A percentile compares a stretch with the other conserved stretches of the same genome.
Conservation (phyloP, 2,113 vertebrate species). For the Proterorhinus semilunaris region DNA sequence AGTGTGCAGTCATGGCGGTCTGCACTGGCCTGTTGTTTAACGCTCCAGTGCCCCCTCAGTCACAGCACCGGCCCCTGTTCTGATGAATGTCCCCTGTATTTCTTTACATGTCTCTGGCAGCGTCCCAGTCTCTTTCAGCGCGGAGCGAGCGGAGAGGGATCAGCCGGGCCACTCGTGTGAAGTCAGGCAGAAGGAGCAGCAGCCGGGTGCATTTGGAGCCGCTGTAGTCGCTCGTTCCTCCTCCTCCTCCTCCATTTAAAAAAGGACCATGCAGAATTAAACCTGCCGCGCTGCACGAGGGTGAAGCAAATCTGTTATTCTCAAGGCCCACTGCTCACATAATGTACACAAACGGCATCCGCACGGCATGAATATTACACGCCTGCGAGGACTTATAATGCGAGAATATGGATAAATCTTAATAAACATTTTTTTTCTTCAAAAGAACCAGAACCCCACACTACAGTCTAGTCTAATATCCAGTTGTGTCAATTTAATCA, state of each 20-base stretch:
- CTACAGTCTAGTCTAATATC: too few species aligned
- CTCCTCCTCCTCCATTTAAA: slow-evolving; percentile 35
- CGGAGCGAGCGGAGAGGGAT: slow-evolving; percentile 60
- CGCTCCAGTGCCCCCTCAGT: slow-evolving; percentile 49
- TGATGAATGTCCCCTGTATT: slow-evolving; percentile 63
- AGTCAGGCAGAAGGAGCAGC: slow-evolving; percentile 67
- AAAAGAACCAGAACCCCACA: too few species aligned
- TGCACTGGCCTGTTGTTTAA: slow-evolving; percentile 22
- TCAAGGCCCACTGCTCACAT: slow-evolving; percentile 8
- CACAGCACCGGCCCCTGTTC: slow-evolving; percentile 46
- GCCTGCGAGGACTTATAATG: too few species aligned
- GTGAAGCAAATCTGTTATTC: slow-evolving; percentile 30
- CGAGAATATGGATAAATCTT: too few species aligned
- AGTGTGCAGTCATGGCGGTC: slow-evolving; percentile 23
- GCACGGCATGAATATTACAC: background rate
- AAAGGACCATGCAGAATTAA: slow-evolving; percentile 55
- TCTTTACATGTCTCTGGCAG: slow-evolving; percentile 54
- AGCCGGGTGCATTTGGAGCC: slow-evolving; percentile 48
- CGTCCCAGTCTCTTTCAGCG: slow-evolving; percentile 43
- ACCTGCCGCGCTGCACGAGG: slow-evolving; percentile 22
- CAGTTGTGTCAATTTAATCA: too few species aligned
- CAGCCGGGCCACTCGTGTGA: slow-evolving; percentile 60
- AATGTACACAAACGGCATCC: slow-evolving; percentile 15
- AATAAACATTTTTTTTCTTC: too few species aligned
- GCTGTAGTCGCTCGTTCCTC: slow-evolving; percentile 45